These are phyloP conservation scores for Telmatherina bonti DNA, from an alignment of 2,797 vertebrate species.

Conservation along the genomic window DNA sequence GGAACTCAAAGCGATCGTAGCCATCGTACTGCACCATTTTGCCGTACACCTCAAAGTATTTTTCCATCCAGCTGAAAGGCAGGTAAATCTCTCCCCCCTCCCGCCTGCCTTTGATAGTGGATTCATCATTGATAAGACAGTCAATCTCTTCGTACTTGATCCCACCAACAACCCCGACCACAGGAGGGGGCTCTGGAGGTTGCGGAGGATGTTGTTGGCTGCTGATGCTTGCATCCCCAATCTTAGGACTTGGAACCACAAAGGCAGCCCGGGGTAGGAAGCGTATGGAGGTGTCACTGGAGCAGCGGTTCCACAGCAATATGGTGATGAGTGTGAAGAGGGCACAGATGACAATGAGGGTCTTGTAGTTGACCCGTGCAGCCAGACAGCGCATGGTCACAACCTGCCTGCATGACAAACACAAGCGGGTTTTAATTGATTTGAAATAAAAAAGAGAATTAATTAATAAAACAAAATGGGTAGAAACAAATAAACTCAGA, in stretches of 20 bases:
- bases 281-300: conserved; percentile 82
- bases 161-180: conserved; percentile 84
- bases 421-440: conserved; percentile 1
- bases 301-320: conserved; percentile 95
- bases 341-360: conserved; percentile 93
- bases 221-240: conserved; percentile 76
- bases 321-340: conserved; percentile 94
- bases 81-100: conserved; percentile 93
- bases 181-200: conserved; percentile 90
- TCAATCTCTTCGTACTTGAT: conserved; percentile 95
- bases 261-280: conserved; percentile 78
- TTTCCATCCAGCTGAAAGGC: conserved; percentile 96
- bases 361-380: conserved; percentile 97
- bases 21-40: conserved; percentile 93
- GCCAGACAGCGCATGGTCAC: conserved; percentile 98
- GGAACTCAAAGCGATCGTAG: conserved; percentile 95
- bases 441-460: not conserved
- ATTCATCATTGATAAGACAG: conserved; percentile 96
- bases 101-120: conserved; percentile 89
- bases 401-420: conserved; percentile 77
- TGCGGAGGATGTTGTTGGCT: conserved; percentile 84
- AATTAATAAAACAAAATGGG: too few relatives aligned
- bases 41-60: conserved; percentile 98
- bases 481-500: too few relatives aligned
- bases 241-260: conserved; percentile 83